Evolutionary conservation across 2,797 vertebrate species (phyloP).

Genomic region (Ceryle rudis): DNA sequence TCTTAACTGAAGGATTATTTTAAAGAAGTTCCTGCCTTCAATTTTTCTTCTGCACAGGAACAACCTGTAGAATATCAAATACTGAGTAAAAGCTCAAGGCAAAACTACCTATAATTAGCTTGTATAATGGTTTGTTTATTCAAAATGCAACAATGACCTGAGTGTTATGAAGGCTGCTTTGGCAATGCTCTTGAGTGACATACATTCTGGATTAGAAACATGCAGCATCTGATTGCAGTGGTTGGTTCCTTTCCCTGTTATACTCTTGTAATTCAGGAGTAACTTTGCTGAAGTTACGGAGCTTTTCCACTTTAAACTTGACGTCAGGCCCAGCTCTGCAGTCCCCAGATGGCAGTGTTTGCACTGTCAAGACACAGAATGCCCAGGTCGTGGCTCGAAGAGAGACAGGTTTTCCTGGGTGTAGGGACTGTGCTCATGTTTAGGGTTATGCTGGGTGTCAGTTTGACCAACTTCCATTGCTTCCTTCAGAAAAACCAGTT

Average conservation of each 20-base stretch:
- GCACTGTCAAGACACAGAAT: background rate
- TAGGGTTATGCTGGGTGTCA: accelerated
- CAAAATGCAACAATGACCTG: background rate
- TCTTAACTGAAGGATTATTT: background rate
- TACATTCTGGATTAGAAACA: background rate
- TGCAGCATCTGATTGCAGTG: background rate
- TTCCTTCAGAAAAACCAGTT: background rate
- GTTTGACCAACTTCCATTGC: background rate
- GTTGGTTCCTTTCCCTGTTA: background rate
- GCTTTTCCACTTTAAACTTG: accelerated
- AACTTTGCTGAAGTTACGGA: background rate
- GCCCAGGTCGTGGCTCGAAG: accelerated
- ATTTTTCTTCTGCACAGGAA: background rate
- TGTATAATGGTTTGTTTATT: background rate
- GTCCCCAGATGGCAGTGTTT: background rate
- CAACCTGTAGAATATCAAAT: background rate
- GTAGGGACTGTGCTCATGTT: background rate
- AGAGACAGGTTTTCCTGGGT: accelerated
- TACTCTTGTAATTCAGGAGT: background rate
- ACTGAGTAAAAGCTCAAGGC: background rate
- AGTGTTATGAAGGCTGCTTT: background rate
- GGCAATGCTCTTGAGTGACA: background rate
- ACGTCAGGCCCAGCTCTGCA: background rate
- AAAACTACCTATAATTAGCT: background rate
- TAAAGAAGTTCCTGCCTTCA: background rate